These are phyloP conservation scores for Dicycla oo DNA, from an alignment of 2,888 invertebrate species.

Conservation along the genomic window DNA sequence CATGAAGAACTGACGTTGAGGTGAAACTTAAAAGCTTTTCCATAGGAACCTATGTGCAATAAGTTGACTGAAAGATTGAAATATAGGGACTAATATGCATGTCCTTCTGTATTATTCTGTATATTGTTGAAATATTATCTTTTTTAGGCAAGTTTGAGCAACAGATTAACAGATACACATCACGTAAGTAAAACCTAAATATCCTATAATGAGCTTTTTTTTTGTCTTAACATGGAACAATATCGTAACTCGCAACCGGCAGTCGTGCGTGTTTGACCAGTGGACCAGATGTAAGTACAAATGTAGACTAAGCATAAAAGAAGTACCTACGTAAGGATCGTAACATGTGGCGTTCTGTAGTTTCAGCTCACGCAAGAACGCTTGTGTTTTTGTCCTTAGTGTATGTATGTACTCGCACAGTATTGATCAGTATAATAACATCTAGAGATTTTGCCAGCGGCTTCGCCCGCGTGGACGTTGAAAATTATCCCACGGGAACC, in stretches of 20 bases:
- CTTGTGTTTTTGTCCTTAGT: neutral
- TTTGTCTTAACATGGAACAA: neutral
- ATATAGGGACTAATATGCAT: neutral
- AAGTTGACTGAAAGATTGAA: neutral
- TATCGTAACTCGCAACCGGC: neutral
- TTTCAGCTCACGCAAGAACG: neutral
- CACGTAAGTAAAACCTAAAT: neutral
- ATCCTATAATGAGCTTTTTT: neutral
- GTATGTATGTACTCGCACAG: too few species aligned
- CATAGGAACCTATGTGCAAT: neutral
- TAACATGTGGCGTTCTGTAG: neutral
- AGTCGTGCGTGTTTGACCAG: neutral
- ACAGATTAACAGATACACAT: neutral
- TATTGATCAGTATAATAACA: too few species aligned
- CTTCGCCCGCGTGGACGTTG: too few species aligned
- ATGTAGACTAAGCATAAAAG: neutral
- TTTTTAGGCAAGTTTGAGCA: neutral
- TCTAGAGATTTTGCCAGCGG: too few species aligned
- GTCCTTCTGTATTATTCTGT: neutral
- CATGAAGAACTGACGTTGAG: neutral
- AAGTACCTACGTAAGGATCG: neutral
- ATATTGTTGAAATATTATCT: neutral
- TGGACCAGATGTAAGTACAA: too few species aligned
- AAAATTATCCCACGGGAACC: too few species aligned
- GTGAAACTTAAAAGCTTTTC: neutral